Evolutionary conservation across 1,140 invertebrate species (phyloP).

Genomic region (Pogonomyrmex californicus): DNA sequence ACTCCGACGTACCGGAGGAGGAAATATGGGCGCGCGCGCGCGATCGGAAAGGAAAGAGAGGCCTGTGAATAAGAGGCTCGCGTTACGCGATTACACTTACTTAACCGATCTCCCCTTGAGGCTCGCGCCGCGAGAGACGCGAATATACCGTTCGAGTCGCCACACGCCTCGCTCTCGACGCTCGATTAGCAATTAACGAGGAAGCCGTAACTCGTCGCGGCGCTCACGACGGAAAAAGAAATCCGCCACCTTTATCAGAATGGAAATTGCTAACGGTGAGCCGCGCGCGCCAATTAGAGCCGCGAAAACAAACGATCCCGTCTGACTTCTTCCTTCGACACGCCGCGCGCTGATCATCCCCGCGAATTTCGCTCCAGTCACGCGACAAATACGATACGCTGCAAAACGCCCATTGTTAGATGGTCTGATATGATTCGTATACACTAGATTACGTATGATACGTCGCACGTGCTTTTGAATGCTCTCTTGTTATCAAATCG

Average conservation of each 20-base stretch:
- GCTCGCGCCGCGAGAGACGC: conserved; percentile 37
- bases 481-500: background rate
- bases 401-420: background rate
- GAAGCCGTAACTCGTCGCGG: conserved; percentile 83
- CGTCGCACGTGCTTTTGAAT: too few species aligned
- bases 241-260: conserved; percentile 83
- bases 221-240: conserved; percentile 72
- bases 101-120: conserved; percentile 28
- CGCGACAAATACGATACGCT: conserved; percentile 5
- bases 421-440: background rate
- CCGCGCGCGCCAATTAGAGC: conserved; percentile 81
- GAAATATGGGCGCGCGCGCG: conserved; percentile 14
- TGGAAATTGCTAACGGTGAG: conserved; percentile 84
- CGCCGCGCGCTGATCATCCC: conserved; percentile 37
- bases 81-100: conserved; percentile 71
- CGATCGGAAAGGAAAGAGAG: conserved; percentile 2
- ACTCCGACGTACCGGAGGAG: conserved; percentile 55
- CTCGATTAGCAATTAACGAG: conserved; percentile 85
- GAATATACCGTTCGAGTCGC: conserved; percentile 65
- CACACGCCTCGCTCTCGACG: conserved; percentile 60
- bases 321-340: conserved; percentile 78
- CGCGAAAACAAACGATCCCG: conserved; percentile 84
- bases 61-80: conserved; percentile 61
- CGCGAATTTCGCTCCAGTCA: conserved; percentile 62
- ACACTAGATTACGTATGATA: background rate